These are phyloP conservation scores for Drosophila flavopinicola DNA, from an alignment of 2,888 invertebrate species.

Conservation along the genomic window DNA sequence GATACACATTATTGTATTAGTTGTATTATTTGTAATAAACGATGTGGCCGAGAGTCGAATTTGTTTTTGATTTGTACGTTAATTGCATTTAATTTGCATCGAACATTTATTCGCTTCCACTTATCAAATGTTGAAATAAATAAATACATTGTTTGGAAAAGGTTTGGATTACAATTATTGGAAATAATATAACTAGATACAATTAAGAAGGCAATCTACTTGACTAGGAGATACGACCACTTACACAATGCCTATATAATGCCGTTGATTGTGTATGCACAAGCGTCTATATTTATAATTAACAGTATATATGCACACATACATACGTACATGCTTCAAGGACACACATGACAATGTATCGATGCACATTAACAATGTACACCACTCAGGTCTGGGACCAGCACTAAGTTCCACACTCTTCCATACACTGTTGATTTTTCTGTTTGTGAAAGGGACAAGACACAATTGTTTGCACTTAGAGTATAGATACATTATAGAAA, in stretches of 20 bases:
- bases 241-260: not conserved
- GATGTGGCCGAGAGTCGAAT: slow-evolving; percentile 1
- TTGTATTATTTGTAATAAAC: slow-evolving; percentile 24
- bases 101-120: not conserved
- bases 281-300: not conserved
- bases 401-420: too few relatives aligned
- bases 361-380: too few relatives aligned
- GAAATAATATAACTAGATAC: not conserved
- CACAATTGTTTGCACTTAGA: too few relatives aligned
- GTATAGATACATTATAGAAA: too few relatives aligned
- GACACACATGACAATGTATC: too few relatives aligned
- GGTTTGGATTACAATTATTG: not conserved
- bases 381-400: too few relatives aligned
- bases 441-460: too few relatives aligned
- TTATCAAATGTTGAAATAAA: not conserved
- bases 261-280: not conserved
- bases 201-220: not conserved
- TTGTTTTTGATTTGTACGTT: slow-evolving; percentile 8
- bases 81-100: slow-evolving; percentile 6
- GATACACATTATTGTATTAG: slow-evolving; percentile 1
- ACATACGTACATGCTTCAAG: not conserved
- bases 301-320: not conserved
- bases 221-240: not conserved
- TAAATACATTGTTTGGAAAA: not conserved
- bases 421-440: too few relatives aligned